Conservation (phyloP, 2,888 invertebrate species). For the Colostygia pectinataria region DNA sequence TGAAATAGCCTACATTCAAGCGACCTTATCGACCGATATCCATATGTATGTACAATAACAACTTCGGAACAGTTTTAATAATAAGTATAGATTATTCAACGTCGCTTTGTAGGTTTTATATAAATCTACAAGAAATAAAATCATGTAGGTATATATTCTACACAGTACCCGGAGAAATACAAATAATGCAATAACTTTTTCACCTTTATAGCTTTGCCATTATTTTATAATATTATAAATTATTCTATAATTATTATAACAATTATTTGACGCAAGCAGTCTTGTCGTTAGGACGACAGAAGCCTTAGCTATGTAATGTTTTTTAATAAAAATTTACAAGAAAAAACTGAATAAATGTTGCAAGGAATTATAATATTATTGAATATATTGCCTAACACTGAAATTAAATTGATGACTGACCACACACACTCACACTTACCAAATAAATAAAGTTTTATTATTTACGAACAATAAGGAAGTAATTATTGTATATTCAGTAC, state of each 20-base stretch:
- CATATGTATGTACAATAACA: slow-evolving; percentile 76
- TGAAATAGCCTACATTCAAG: slow-evolving; percentile 75
- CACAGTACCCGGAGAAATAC: slow-evolving; percentile 6
- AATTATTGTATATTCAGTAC: slow-evolving; percentile 5
- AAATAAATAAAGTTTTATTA: not conserved
- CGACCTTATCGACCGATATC: slow-evolving; percentile 70
- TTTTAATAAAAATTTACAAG: not conserved
- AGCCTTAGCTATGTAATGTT: slow-evolving; percentile 23
- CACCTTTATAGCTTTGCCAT: slow-evolving; percentile 20
- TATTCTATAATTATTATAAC: slow-evolving; percentile 46
- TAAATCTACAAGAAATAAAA: slow-evolving; percentile 15
- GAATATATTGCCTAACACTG: too few relatives aligned
- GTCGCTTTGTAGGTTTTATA: slow-evolving; percentile 16
- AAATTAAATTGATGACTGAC: too few relatives aligned
- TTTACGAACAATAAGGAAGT: not conserved
- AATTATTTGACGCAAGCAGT: slow-evolving; percentile 61
- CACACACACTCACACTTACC: slow-evolving; percentile 3
- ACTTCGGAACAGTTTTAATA: slow-evolving; percentile 56
- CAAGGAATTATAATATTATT: too few relatives aligned
- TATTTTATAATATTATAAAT: slow-evolving; percentile 30
- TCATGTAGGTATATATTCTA: slow-evolving; percentile 1
- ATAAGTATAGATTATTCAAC: slow-evolving; percentile 22
- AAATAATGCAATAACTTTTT: not conserved
- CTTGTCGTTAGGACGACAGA: slow-evolving; percentile 50
- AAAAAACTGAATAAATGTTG: too few relatives aligned